Base-by-base conservation (phyloP, 2,797 vertebrate genomes). In the Morus bassanus region DNA sequence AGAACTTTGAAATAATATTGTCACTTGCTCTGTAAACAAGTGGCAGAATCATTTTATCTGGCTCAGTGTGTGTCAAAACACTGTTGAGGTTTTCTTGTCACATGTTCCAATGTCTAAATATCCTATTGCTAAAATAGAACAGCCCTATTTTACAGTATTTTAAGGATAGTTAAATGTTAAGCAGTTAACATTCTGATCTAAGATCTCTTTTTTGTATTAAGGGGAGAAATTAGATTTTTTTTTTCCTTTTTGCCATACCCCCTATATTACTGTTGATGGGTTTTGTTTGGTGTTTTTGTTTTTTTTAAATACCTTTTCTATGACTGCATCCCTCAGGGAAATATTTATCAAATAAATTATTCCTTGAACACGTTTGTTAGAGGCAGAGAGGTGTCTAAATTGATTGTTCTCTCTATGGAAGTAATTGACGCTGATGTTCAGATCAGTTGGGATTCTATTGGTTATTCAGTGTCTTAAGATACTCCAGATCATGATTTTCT, bases 11-110 rank as follows among this genome's bases (percentile, higher is more conserved):
- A 84, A 88, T 94, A 78, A 81, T 77, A 74, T 72, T 83, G 92
- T 92, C 82, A 72, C 92, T 95, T 80, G 50, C 67, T 70, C 91
- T 93, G 87, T 95, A 91, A 95, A 93, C 82, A 89, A 94, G 85
- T 56, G 94, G 79, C 76, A 86, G 68, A 85, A 88, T 85, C 33
- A 27, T 78, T 95, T 91, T 85, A 11, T 89, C 46, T 85, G 80
- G 43, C 76, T 92, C 72, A 6, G 78, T 18, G 75, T 70, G 84
- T 89, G 87, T 91, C 89, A 94, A 85, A 97, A 85, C 82, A 89
- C 10, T 6, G 69, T 54, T 5, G 30, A 95, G 70, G 43, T 76
- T 93, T 93, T n/a, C 63, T 43, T 82, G 11, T 35, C 81, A 92
- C 28, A 13, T 27, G 37, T 83, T 30, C 53, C 43, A 46, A 2